Percentiles rank a stretch among this genome's conserved stretches.
phyloP scores from a whole-genome alignment of 2,797 vertebrate species.

The Petrocephalus schoutedeni region DNA sequence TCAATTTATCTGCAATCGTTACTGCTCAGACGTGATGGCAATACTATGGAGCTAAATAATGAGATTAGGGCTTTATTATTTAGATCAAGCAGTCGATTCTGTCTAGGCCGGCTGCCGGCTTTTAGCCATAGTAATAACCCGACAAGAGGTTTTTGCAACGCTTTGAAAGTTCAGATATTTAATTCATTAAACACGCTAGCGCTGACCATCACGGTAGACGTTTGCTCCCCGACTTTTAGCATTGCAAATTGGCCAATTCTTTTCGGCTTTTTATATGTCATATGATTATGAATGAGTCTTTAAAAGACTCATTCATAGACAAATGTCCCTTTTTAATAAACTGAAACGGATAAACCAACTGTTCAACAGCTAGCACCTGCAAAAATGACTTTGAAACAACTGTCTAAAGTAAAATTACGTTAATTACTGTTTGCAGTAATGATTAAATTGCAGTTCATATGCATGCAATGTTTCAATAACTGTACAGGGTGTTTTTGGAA shows the following conservation, averaged over 20 bases:
- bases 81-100: background rate
- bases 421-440: background rate
- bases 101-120: background rate
- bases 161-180: background rate
- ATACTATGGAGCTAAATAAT: conserved; percentile 3
- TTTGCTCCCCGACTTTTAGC: background rate
- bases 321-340: background rate
- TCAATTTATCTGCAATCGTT: background rate
- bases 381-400: background rate
- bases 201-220: background rate
- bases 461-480: background rate
- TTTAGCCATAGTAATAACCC: background rate
- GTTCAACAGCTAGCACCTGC: background rate
- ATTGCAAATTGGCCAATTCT: background rate
- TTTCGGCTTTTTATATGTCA: background rate
- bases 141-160: background rate
- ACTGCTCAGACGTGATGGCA: background rate
- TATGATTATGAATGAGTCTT: background rate
- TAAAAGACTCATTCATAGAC: background rate
- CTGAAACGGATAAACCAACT: background rate
- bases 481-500: background rate
- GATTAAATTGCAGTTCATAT: background rate
- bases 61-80: conserved; percentile 16
- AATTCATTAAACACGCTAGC: background rate
- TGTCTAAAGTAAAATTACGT: background rate